Evolutionary conservation across 1,140 invertebrate species (phyloP).

Genomic region (Drosophila jambulina): DNA sequence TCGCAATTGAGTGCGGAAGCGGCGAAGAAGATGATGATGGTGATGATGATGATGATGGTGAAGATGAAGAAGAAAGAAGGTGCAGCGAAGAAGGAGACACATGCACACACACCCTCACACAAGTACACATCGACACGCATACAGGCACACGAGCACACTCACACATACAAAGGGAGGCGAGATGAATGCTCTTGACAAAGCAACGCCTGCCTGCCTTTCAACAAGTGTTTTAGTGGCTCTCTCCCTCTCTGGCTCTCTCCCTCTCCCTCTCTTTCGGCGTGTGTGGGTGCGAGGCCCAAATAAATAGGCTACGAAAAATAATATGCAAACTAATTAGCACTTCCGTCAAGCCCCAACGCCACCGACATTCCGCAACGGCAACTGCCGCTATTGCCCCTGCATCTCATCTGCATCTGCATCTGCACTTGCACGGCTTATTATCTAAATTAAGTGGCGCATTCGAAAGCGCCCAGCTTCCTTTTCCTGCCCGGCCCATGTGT

Average conservation of each 20-base stretch:
- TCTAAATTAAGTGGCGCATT: constrained; percentile 79
- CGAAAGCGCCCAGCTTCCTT: constrained; percentile 61
- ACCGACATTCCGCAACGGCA: constrained; percentile 9
- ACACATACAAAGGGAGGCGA: constrained; percentile 17
- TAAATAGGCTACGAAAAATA: constrained; percentile 74
- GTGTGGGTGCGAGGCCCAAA: constrained; percentile 42
- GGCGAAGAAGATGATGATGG: constrained; percentile 10
- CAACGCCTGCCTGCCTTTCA: constrained; percentile 57
- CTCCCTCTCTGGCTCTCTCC: not conserved
- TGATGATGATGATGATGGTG: not conserved
- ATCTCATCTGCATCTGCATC: constrained; percentile 27
- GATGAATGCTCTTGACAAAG: constrained; percentile 51
- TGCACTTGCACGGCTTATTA: constrained; percentile 64
- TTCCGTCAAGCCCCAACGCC: constrained; percentile 62
- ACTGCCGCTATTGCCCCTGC: constrained; percentile 25
- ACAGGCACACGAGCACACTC: constrained; percentile 3
- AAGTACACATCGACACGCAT: constrained; percentile 24
- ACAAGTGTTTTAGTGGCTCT: constrained; percentile 39
- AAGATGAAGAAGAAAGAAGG: constrained; percentile 37
- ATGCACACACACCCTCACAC: constrained; percentile 21
- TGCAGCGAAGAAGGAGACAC: constrained; percentile 54
- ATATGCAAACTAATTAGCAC: constrained; percentile 78
- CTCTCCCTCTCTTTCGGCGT: constrained; percentile 9
- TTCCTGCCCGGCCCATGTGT: constrained; percentile 57
- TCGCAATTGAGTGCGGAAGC: constrained; percentile 44